Base-by-base conservation (phyloP, 2,888 invertebrate genomes). In the Melanargia galathea region DNA sequence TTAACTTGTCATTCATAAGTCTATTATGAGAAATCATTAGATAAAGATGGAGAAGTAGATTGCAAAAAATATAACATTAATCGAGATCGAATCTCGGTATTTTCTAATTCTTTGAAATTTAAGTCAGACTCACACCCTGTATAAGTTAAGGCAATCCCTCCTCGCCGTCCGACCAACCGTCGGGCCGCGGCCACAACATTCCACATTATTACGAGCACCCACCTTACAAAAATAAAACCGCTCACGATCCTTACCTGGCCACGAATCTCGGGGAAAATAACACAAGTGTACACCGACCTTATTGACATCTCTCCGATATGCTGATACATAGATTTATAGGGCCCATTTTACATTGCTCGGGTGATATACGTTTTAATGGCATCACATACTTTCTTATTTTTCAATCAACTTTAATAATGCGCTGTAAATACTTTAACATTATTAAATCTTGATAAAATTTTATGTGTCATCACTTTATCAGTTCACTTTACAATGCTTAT, bases 171-270 rank as follows among this genome's bases (percentile, higher is more conserved):
- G 69, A 70, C 77, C 78, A 78, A 77, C 80, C 78, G 79, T 75
- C 72, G 76, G 61, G 63, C 66, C 74, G 72, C 75, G 76, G 76
- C 78, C 82, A 73, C 82, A 80, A 77, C 88, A 90, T 90, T 90
- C 90, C 88, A 83, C 80, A 84, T 86, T 86, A 86, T 80, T 77
- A 78, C 83, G 75, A 81, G 81, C 82, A 83, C 79, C n/a, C 82
- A 83, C 81, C 81, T 84, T 86, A 85, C 87, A 88, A 65, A 52
- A 88, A 88, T 89, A 89, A 83, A 83, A 82, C 77, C 80, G 77
- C 81, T 82, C 84, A 86, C 84, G 78, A 73, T 70, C 77, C 76
- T n/a, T 87, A 86, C 87, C 86, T 86, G 86, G 78, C 78, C 78
- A 81, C 80, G 78, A 81, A 79, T 79, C 73, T 69, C 71, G 74